Base-by-base conservation (phyloP, 2,888 invertebrate genomes). In the Baronia brevicornis region DNA sequence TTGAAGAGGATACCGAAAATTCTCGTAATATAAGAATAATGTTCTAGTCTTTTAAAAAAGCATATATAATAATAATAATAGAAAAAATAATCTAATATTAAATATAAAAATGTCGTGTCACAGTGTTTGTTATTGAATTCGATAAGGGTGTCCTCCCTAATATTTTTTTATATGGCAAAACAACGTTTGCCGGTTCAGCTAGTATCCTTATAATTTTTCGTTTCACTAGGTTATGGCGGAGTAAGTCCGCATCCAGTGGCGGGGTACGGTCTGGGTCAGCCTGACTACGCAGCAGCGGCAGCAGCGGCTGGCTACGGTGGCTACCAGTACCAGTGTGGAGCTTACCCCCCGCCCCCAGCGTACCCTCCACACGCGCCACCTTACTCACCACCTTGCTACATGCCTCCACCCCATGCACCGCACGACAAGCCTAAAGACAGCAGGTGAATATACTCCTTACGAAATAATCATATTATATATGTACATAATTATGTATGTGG, bases 381-480 rank as follows among this genome's bases (percentile, higher is more conserved):
- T 32, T 92, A 92, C 71, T 90, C 91, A 30, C 91, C 92, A 30
- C 94, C 94, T 61, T 94, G 94, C 79, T 93, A 93, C 60, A 94
- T 95, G 94, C 94, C 94, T 38, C 92, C 92, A 36, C 94, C 94
- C 18, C 92, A 92, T 63, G 91, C 92, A 46, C 91, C 90, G 38
- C 93, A 91, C 72, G 91, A 94, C 82, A 93, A 90, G 60, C 85
- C 89, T 5, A 92, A 92, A 68, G 91, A 92, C 53, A 88, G 88
- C 75, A 89, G 91, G 91, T 92, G 78, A 87, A 72, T 79, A 78
- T 60, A 42, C 37, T 39, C 7, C 9, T 12, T 22, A 33, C 8
- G 6, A 7, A 7, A 19, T 19, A 19, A 3, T 6, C 19, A 4
- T 19, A 19, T 7, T n/a, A n/a, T n/a, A n/a, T n/a, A n/a, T n/a